Conservation (phyloP, 2,113 vertebrate genomes). For the Stercorarius parasiticus region DNA sequence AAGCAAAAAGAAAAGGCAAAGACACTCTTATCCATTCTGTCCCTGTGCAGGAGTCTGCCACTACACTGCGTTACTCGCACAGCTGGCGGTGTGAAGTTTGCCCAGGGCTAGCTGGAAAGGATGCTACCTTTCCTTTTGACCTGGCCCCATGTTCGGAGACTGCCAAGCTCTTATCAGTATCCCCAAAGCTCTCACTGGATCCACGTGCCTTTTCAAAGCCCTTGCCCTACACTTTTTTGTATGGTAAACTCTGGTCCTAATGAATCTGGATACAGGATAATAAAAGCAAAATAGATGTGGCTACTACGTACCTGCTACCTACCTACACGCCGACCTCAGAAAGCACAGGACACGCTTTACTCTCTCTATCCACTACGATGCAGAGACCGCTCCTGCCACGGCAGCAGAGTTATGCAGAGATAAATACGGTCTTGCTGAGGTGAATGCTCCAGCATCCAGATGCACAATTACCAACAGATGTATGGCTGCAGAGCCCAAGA, state of each 20-base stretch:
- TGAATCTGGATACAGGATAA: not conserved
- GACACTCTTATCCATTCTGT: too few species aligned
- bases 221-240: too few species aligned
- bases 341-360: not conserved
- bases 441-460: not conserved
- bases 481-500: not conserved
- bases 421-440: not conserved
- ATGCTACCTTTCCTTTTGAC: not conserved
- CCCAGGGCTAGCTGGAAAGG: not conserved
- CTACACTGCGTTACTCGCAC: not conserved
- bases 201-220: fast-evolving
- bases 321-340: fast-evolving
- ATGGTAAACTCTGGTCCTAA: not conserved
- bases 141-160: fast-evolving
- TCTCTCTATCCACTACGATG: fast-evolving
- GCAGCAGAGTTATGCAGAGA: not conserved
- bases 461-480: not conserved
- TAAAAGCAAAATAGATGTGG: not conserved
- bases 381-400: not conserved
- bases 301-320: not conserved
- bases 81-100: not conserved
- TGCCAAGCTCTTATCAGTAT: not conserved
- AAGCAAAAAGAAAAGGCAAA: not conserved
- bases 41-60: not conserved
- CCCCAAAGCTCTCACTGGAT: not conserved